Conservation (phyloP, 1,140 invertebrate species). For the Ostrea denselamellosa region DNA sequence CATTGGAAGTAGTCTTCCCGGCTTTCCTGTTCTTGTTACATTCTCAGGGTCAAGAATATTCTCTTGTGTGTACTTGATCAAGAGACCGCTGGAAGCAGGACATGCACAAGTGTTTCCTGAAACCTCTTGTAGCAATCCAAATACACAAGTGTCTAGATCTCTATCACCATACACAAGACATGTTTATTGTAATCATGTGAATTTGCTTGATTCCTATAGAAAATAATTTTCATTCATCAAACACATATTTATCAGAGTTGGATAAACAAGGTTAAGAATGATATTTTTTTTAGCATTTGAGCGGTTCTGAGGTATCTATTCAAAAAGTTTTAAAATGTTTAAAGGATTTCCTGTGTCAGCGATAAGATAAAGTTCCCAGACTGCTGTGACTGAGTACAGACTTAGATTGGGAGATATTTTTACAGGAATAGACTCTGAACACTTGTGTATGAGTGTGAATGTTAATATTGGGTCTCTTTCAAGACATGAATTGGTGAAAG, state of each 20-base stretch:
- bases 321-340: neutral
- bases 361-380: slow-evolving; percentile 26
- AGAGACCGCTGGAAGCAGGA: slow-evolving; percentile 17
- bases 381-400: neutral
- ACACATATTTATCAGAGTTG: neutral
- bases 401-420: neutral
- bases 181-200: neutral
- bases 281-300: neutral
- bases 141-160: neutral
- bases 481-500: slow-evolving; percentile 22
- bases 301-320: neutral
- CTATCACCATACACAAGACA: neutral
- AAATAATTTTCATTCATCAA: neutral
- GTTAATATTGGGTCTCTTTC: slow-evolving; percentile 25
- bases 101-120: slow-evolving; percentile 17
- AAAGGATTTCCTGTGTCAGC: slow-evolving; percentile 13
- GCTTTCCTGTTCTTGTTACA: slow-evolving; percentile 19
- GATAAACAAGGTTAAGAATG: neutral
- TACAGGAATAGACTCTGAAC: neutral
- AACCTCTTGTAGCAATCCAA: slow-evolving; percentile 22
- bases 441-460: slow-evolving; percentile 19
- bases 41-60: slow-evolving; percentile 35
- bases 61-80: slow-evolving; percentile 4
- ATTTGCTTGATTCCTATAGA: neutral
- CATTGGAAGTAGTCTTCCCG: neutral